Conservation (phyloP, 2,888 invertebrate species). For the Drosophila acutilabella region DNA sequence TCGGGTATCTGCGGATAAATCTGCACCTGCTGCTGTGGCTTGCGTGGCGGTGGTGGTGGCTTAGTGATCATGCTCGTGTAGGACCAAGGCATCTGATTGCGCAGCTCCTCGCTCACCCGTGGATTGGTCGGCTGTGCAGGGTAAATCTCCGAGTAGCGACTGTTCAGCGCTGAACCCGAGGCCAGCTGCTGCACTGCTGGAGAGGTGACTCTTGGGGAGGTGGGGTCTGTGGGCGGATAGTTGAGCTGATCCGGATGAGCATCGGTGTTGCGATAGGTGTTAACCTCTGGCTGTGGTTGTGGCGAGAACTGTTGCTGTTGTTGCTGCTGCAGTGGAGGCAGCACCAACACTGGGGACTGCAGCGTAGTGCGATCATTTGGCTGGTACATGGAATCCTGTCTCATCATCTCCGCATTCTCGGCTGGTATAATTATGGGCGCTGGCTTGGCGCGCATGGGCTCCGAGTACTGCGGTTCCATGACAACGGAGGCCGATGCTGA, state of each 20-base stretch:
- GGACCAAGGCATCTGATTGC: conserved; percentile 88
- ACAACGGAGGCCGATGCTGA: conserved; percentile 15
- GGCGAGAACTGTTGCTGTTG: conserved; percentile 22
- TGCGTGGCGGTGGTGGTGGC: conserved; percentile 73
- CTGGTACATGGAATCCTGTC: conserved; percentile 59
- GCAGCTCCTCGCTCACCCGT: conserved; percentile 85
- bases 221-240: conserved; percentile 67
- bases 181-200: conserved; percentile 75
- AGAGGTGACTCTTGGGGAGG: conserved; percentile 47
- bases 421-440: conserved; percentile 65
- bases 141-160: conserved; percentile 79
- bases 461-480: conserved; percentile 47
- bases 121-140: conserved; percentile 63
- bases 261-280: conserved; percentile 79
- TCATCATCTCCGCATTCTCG: conserved; percentile 46
- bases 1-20: conserved; percentile 87
- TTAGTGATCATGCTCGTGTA: conserved; percentile 84
- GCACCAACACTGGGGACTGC: conserved; percentile 64
- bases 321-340: conserved; percentile 54
- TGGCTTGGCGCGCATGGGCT: conserved; percentile 66
- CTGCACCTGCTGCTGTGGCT: conserved; percentile 85
- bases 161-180: conserved; percentile 77
- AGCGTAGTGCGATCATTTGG: conserved; percentile 61
- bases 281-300: conserved; percentile 53
- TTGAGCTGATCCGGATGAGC: conserved; percentile 81